Evolutionary conservation across 2,888 invertebrate species (phyloP).

Genomic region (Ophioninae sp.): DNA sequence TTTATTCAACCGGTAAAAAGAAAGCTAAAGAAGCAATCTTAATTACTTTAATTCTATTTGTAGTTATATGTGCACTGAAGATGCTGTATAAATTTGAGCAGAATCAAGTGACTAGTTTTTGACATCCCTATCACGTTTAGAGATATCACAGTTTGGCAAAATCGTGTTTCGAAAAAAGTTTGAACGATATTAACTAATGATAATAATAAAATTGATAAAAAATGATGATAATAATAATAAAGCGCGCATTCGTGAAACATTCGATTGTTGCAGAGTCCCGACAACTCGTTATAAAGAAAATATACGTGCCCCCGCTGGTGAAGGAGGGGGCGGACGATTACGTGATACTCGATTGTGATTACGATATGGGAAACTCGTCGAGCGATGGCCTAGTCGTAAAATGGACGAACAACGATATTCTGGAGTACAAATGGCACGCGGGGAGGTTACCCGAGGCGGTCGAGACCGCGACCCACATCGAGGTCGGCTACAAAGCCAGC

Average conservation of each 20-base stretch:
- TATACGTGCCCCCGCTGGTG: constrained; percentile 75
- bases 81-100: too few species aligned
- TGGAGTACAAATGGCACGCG: constrained; percentile 82
- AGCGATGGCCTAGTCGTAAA: constrained; percentile 81
- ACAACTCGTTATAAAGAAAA: constrained; percentile 74
- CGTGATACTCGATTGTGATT: constrained; percentile 82
- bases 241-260: not conserved
- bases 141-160: too few species aligned
- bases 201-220: not conserved
- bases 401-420: constrained; percentile 81
- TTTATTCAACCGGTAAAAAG: too few species aligned
- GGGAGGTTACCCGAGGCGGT: constrained; percentile 77
- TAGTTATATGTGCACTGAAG: too few species aligned
- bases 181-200: not conserved
- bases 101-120: too few species aligned
- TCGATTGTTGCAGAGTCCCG: constrained; percentile 71
- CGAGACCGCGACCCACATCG: constrained; percentile 78
- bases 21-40: too few species aligned
- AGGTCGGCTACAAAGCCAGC: constrained; percentile 79
- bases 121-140: too few species aligned
- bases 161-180: not conserved
- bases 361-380: constrained; percentile 78
- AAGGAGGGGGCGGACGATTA: constrained; percentile 73
- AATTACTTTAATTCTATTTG: too few species aligned
- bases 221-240: constrained; percentile 10